Evolutionary conservation across 2,113 vertebrate genomes (phyloP).

Genomic region (Cinclus mexicanus): DNA sequence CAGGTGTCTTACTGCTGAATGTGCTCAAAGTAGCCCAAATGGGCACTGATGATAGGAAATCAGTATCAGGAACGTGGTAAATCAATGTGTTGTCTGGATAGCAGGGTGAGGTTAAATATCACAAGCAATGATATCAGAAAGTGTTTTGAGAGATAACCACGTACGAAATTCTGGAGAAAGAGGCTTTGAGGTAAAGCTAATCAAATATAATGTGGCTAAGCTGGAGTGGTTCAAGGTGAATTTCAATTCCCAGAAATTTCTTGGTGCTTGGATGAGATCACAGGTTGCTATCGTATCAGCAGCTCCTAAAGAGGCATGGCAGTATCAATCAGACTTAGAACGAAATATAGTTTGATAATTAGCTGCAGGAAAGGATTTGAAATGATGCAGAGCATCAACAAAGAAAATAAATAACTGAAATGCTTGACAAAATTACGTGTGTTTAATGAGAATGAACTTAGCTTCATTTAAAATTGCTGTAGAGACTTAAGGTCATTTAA

Average conservation of each 20-base stretch:
- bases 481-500: not conserved
- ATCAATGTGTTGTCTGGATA: not conserved
- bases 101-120: not conserved
- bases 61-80: not conserved
- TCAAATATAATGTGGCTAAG: not conserved
- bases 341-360: not conserved
- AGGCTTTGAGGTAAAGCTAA: not conserved
- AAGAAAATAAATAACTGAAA: slow-evolving; percentile 5
- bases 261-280: not conserved
- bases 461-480: not conserved
- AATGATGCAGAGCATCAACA: not conserved
- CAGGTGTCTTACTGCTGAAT: not conserved
- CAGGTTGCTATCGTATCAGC: not conserved
- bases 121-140: not conserved
- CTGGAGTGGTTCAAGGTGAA: slow-evolving; percentile 3
- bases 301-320: not conserved
- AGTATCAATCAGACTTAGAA: not conserved
- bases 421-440: not conserved
- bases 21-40: not conserved
- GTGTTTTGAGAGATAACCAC: not conserved
- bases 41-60: not conserved
- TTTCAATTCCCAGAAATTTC: not conserved
- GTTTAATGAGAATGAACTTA: not conserved
- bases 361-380: not conserved
- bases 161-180: not conserved